Evolutionary conservation across 2,797 vertebrate genomes (phyloP).

Genomic region (Microcaecilia unicolor): DNA sequence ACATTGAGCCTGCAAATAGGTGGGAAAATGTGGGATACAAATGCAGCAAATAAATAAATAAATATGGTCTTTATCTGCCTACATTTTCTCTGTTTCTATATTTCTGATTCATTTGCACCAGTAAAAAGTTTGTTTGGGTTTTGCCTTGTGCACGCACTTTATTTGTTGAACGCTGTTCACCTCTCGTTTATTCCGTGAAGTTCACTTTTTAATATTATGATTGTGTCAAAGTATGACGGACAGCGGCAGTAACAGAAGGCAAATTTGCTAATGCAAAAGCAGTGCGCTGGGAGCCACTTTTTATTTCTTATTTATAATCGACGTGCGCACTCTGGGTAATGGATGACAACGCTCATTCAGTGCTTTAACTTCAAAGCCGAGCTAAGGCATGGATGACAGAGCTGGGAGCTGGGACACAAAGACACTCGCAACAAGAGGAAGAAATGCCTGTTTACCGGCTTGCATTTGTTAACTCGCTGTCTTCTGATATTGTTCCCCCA

Average conservation of each 20-base stretch:
- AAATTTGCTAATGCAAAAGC: conserved; percentile 73
- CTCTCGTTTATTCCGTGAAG: conserved; percentile 34
- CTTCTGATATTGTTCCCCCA: conserved; percentile 64
- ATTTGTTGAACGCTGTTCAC: conserved; percentile 36
- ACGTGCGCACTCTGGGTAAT: conserved; percentile 60
- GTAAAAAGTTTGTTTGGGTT: conserved; percentile 46
- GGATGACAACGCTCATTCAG: conserved; percentile 68
- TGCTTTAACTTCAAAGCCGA: conserved; percentile 59
- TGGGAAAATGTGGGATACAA: no score
- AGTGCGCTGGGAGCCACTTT: conserved; percentile 68
- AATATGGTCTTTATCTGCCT: no score
- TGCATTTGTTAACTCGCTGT: conserved; percentile 69
- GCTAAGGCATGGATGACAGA: conserved; percentile 60
- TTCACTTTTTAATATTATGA: conserved; percentile 34
- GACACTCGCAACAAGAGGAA: conserved; percentile 59
- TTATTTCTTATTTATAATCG: conserved; percentile 90
- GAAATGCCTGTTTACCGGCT: conserved; percentile 67
- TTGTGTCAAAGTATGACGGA: conserved; percentile 43
- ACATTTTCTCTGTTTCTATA: no score
- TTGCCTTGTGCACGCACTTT: conserved; percentile 14
- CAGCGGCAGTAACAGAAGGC: conserved; percentile 44
- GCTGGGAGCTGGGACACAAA: conserved; percentile 49
- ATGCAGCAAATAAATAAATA: no score
- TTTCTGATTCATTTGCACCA: conserved; percentile 69
- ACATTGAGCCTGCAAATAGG: no score